Evolutionary conservation across 2,113 vertebrate genomes (phyloP).

Genomic region (Brachyistius frenatus): DNA sequence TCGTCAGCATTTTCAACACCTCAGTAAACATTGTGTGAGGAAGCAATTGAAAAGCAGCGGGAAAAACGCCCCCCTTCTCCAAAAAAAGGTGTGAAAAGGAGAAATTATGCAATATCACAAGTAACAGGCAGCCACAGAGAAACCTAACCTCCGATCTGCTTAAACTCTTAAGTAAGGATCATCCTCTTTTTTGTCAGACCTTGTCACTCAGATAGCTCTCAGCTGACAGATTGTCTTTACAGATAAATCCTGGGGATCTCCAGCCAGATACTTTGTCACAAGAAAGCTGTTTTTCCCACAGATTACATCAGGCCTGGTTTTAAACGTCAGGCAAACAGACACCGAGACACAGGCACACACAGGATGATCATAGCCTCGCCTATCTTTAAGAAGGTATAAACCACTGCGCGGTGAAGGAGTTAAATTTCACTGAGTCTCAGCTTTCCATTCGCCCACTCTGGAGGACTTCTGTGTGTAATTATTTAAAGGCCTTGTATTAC

Average conservation of each 20-base stretch:
- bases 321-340: constrained; percentile 41
- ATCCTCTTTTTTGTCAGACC: constrained; percentile 55
- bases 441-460: constrained; percentile 49
- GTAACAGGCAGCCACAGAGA: constrained; percentile 25
- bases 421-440: constrained; percentile 58
- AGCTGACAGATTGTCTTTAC: constrained; percentile 69
- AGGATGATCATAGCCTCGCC: constrained; percentile 41
- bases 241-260: constrained; percentile 69
- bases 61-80: background rate
- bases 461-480: constrained; percentile 74
- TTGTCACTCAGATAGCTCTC: constrained; percentile 61
- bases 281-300: constrained; percentile 67
- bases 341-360: constrained; percentile 29
- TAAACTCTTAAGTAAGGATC: constrained; percentile 63
- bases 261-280: constrained; percentile 64
- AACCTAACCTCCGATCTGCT: constrained; percentile 46
- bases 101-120: constrained; percentile 25
- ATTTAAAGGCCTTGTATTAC: constrained; percentile 74
- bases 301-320: constrained; percentile 72
- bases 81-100: constrained; percentile 5
- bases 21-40: constrained; percentile 10
- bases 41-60: background rate
- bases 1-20: constrained; percentile 13
- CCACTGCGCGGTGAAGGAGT: constrained; percentile 42
- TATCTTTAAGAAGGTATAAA: constrained; percentile 46